Percentiles rank a stretch among this genome's conserved stretches.
Conservation (phyloP, 2,888 invertebrate species). For the Drosophila paranaensis region DNA sequence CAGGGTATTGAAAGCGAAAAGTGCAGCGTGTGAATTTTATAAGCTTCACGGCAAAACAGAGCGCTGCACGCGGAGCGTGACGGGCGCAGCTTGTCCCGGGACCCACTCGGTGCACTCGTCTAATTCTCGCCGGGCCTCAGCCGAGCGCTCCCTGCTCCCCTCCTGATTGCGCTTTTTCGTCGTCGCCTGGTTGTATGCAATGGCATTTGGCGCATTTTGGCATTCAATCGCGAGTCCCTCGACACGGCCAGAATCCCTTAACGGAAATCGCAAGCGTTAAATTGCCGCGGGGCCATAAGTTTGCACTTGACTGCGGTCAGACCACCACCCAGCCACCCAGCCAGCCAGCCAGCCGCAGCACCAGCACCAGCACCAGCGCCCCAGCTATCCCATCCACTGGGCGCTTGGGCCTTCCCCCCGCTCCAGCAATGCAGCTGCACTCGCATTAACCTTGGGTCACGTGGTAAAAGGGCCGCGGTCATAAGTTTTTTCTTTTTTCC, state of each 20-base stretch:
- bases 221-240: constrained; percentile 68
- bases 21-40: constrained; percentile 74
- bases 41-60: constrained; percentile 50
- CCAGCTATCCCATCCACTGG: background rate
- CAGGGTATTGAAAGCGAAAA: constrained; percentile 14
- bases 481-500: constrained; percentile 15
- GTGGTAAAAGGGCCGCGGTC: constrained; percentile 34
- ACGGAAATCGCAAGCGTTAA: constrained; percentile 75
- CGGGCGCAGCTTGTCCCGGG: constrained; percentile 18
- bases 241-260: constrained; percentile 61
- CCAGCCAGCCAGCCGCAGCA: background rate
- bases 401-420: background rate
- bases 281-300: constrained; percentile 69
- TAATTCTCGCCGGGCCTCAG: background rate
- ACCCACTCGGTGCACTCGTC: background rate
- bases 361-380: background rate
- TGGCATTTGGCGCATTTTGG: constrained; percentile 70
- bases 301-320: constrained; percentile 51
- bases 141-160: background rate
- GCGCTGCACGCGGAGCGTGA: constrained; percentile 35
- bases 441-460: constrained; percentile 69
- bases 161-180: constrained; percentile 53
- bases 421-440: background rate
- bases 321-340: background rate
- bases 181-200: constrained; percentile 49